Percentiles rank a stretch among this genome's conserved stretches.
Evolutionary conservation across 2,797 vertebrate species (phyloP).

Genomic region (Peromyscus nudipes): DNA sequence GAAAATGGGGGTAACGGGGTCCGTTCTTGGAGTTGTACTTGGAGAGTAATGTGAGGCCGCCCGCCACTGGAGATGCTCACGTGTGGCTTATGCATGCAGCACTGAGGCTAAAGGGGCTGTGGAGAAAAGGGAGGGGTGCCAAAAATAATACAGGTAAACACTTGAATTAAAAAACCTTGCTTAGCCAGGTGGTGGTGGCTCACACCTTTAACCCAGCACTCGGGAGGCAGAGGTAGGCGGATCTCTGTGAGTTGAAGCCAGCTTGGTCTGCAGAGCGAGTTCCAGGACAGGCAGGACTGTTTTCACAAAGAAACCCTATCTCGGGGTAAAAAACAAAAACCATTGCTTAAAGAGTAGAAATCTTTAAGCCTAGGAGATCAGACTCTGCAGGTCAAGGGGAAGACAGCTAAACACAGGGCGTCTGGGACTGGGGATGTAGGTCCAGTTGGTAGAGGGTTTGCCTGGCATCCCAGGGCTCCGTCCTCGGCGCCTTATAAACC

Average conservation of each 20-base stretch:
- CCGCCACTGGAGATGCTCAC: too few species aligned
- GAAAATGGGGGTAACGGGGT: background rate
- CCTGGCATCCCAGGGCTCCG: background rate
- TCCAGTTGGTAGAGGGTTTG: background rate
- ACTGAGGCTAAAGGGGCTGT: background rate
- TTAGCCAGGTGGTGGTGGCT: too few species aligned
- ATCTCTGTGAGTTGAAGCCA: too few species aligned
- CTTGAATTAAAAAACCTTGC: background rate
- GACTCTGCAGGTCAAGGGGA: background rate
- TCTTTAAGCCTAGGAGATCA: background rate
- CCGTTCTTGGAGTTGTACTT: background rate
- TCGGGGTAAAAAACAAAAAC: background rate
- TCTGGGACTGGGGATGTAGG: background rate
- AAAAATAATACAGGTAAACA: background rate
- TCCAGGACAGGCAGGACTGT: too few species aligned
- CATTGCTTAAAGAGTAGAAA: too few species aligned
- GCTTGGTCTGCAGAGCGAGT: too few species aligned
- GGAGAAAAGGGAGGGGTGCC: background rate
- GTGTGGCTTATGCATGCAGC: background rate
- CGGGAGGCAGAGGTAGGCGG: too few species aligned
- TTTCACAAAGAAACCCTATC: too few species aligned
- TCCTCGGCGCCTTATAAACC: background rate
- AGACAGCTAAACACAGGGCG: background rate
- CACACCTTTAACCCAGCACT: too few species aligned
- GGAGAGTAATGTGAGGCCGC: background rate